These are phyloP conservation scores for Bovichtus variegatus DNA, from an alignment of 2,797 vertebrate species.

Conservation along the genomic window DNA sequence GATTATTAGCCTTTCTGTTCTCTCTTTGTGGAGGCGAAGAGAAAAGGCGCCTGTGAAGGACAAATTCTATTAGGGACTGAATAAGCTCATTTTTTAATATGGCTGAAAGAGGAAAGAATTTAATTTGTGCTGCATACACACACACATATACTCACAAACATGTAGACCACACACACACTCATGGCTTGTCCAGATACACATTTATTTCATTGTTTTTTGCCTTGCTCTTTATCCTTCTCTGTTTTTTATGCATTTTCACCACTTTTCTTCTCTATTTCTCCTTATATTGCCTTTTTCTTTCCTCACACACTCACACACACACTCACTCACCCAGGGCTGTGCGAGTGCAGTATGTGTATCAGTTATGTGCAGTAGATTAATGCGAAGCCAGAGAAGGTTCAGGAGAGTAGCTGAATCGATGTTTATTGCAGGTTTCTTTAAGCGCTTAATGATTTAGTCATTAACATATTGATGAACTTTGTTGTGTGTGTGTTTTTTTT, in stretches of 20 bases:
- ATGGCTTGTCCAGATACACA: conserved; percentile 13
- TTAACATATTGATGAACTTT: conserved; percentile 99
- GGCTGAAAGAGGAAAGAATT: conserved; percentile 85
- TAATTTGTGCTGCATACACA: conserved; percentile 77
- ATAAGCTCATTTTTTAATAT: conserved; percentile 87
- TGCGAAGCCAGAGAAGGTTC: conserved; percentile 91
- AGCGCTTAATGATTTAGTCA: conserved; percentile 99
- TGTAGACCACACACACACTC: conserved; percentile 18
- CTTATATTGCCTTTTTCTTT: neutral
- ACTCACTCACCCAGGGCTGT: conserved; percentile 56
- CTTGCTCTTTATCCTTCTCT: conserved; percentile 3
- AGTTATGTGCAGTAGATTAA: conserved; percentile 98
- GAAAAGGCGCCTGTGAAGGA: conserved; percentile 83
- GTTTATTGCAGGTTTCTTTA: conserved; percentile 97
- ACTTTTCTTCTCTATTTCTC: neutral
- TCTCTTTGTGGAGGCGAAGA: conserved; percentile 76
- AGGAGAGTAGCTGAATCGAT: conserved; percentile 93
- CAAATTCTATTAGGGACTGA: conserved; percentile 86
- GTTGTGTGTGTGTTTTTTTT: conserved; percentile 54
- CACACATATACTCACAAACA: conserved; percentile 22
- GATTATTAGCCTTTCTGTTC: conserved; percentile 84
- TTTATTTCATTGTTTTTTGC: conserved; percentile 24
- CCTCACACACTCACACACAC: conserved; percentile 20
- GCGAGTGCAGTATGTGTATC: conserved; percentile 87
- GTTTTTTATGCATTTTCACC: conserved; percentile 8